These are phyloP conservation scores for Campoplex capitator DNA, from an alignment of 2,888 invertebrate genomes.

Conservation along the genomic window DNA sequence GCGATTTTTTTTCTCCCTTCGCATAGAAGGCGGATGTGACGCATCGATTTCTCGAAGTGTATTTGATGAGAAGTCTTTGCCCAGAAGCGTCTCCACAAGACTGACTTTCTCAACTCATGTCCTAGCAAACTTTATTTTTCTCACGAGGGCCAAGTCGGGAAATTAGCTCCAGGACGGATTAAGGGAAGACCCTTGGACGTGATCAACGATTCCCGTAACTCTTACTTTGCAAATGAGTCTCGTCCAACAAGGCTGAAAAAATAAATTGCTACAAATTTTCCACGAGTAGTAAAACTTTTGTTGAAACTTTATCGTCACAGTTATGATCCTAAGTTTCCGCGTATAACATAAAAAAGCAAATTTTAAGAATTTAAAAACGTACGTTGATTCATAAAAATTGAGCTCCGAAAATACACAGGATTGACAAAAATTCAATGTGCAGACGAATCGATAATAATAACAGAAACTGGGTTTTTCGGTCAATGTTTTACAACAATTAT, in stretches of 20 bases:
- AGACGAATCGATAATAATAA: background rate
- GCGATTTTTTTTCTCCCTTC: background rate
- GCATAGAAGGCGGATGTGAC: background rate
- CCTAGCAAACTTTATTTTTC: conserved; percentile 9
- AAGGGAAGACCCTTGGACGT: conserved; percentile 14
- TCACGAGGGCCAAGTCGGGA: background rate
- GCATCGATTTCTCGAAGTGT: conserved; percentile 30
- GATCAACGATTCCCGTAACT: conserved; percentile 34
- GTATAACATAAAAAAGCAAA: background rate
- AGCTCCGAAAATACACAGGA: background rate
- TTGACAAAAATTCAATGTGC: background rate
- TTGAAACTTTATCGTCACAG: background rate
- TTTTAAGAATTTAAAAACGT: background rate
- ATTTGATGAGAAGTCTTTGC: conserved; percentile 12
- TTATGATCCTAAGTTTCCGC: background rate
- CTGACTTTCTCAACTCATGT: conserved; percentile 10
- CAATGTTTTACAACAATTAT: background rate
- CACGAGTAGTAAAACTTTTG: conserved; percentile 7
- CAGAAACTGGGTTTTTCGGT: background rate
- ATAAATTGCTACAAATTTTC: conserved; percentile 10
- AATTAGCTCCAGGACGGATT: conserved; percentile 22
- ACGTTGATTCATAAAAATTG: background rate
- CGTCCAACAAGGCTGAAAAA: conserved; percentile 4
- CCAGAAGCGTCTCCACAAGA: background rate
- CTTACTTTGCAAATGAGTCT: conserved; percentile 20